A percentile compares a stretch with the other conserved stretches of the same genome.
Evolutionary conservation across 2,888 invertebrate genomes (phyloP).

Genomic region (Melanchra persicariae): DNA sequence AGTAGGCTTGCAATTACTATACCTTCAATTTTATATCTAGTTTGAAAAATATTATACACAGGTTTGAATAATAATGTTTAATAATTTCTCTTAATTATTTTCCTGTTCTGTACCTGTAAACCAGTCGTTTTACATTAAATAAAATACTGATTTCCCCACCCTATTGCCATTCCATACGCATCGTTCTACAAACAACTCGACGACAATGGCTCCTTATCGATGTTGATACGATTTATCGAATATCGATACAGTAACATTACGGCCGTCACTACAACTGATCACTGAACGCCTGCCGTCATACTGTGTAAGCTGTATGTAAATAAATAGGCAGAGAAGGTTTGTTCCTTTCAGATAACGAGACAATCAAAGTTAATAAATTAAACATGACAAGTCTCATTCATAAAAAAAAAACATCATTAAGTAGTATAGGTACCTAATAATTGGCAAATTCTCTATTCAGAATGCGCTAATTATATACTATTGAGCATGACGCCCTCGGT

Average conservation of each 20-base stretch:
- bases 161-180: slow-evolving; percentile 15
- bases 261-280: slow-evolving; percentile 37
- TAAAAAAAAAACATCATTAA: too few species aligned
- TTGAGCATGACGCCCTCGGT: too few species aligned
- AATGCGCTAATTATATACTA: too few species aligned
- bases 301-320: slow-evolving; percentile 22
- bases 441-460: too few species aligned
- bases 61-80: too few species aligned
- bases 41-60: too few species aligned
- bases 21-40: too few species aligned
- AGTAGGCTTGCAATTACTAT: too few species aligned
- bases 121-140: slow-evolving; percentile 5
- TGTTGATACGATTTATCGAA: slow-evolving; percentile 59
- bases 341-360: background rate
- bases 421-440: too few species aligned
- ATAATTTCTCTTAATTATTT: too few species aligned
- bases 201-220: slow-evolving; percentile 41
- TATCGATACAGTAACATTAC: slow-evolving; percentile 56
- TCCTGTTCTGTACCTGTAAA: background rate
- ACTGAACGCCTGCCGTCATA: slow-evolving; percentile 27
- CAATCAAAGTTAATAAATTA: background rate
- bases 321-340: slow-evolving; percentile 34
- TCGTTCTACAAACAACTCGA: slow-evolving; percentile 48
- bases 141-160: slow-evolving; percentile 2
- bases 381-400: too few species aligned